These are phyloP conservation scores for Ferdinandea cuprea DNA, from an alignment of 2,888 invertebrate species.

Conservation along the genomic window DNA sequence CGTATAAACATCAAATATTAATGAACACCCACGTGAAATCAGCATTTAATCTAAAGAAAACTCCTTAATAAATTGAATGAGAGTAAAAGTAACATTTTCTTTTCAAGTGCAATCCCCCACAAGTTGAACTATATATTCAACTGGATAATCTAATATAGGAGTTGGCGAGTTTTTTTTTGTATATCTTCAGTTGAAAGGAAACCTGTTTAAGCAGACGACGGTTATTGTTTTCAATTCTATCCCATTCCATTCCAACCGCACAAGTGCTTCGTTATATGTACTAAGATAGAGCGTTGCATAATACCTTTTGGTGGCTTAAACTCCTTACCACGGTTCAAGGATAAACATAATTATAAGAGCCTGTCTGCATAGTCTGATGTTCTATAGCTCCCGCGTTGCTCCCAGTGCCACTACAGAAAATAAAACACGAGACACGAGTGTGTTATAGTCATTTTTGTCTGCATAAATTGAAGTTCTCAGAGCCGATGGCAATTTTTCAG, in stretches of 20 bases:
- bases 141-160: not conserved
- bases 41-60: too few species aligned
- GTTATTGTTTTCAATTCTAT: constrained; percentile 55
- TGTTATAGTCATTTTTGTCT: not conserved
- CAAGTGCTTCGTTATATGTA: constrained; percentile 33
- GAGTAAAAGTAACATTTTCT: not conserved
- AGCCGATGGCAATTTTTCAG: constrained; percentile 7
- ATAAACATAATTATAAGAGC: constrained; percentile 58
- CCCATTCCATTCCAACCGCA: constrained; percentile 37
- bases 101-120: not conserved
- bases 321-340: constrained; percentile 60
- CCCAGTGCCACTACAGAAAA: too few species aligned
- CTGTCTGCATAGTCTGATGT: constrained; percentile 24
- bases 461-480: constrained; percentile 12
- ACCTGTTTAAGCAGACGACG: constrained; percentile 49
- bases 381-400: constrained; percentile 7
- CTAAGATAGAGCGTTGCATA: constrained; percentile 37
- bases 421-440: constrained; percentile 11
- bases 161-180: not conserved
- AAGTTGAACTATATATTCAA: not conserved
- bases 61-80: too few species aligned
- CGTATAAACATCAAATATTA: too few species aligned
- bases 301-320: constrained; percentile 42
- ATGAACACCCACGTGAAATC: too few species aligned
- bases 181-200: constrained; percentile 1